Evolutionary conservation across 2,113 vertebrate species (phyloP), one percentile per base, ranked within the genome.

Genomic region (Butorides virescens): DNA sequence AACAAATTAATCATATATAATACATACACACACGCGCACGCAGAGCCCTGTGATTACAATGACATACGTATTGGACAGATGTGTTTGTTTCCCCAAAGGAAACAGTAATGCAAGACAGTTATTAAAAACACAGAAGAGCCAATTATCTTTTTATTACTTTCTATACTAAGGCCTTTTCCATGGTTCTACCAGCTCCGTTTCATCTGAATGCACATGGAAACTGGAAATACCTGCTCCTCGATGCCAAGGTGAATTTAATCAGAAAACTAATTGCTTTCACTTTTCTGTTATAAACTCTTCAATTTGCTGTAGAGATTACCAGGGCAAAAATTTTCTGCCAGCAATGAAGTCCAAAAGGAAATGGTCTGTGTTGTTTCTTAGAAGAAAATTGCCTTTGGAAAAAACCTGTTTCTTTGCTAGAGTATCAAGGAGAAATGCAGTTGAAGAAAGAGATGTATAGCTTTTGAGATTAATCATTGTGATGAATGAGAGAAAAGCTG

Each of bases 261-360:
- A 93, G 92, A 88, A 95, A 95, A 91, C 91, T 96, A 96, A 96
- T 92, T 96, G 87, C 81, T 93, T 96, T 94, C 90, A 93, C 58
- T 96, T 96, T 93, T 94, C 71, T 93, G 67, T 70, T 82, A 96
- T 76, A 91, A 97, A 91, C 62, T 88, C 66, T 85, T 95, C 90
- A 75, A 88, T 93, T 94, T 93, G 71, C 90, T 90, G 49, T 53
- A 22, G 53, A 85, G 62, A 94, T 88, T 93, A 92, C 92, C 74
- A 86, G 12, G 34, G 78, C 42, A 53, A 94, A 94, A 91, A 37
- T 85, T 62, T 87, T 85, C 88, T 62, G 62, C 70, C 81, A 88
- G 74, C 74, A 93, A 62, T 73, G 58, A 95, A 94, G 87, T 86
- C 81, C 96, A 76, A 88, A 93, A 94, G 81, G 81, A 95, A 96